These are phyloP conservation scores for Lota lota DNA, from an alignment of 2,113 vertebrate genomes.

Conservation along the genomic window DNA sequence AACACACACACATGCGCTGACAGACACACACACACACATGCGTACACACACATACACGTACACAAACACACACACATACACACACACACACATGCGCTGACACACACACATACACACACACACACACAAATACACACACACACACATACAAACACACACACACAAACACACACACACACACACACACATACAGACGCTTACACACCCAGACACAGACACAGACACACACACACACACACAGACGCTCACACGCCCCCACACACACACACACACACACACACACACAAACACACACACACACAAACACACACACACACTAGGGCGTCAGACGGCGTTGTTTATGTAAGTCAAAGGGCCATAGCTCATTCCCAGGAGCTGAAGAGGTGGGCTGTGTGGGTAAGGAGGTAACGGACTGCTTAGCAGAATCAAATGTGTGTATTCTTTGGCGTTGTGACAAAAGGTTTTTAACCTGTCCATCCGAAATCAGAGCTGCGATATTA, in stretches of 20 bases:
- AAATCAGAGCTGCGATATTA: too few species aligned
- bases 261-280: constrained; percentile 22
- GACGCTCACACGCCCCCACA: too few species aligned
- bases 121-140: constrained; percentile 18
- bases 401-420: too few species aligned
- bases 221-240: constrained; percentile 32
- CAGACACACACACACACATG: background rate
- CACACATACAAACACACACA: constrained; percentile 22
- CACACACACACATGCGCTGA: background rate
- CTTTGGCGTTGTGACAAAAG: background rate
- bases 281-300: background rate
- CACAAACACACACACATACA: background rate
- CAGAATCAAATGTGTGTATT: constrained; percentile 27
- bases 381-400: too few species aligned
- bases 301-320: background rate
- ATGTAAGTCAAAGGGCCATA: constrained; percentile 44
- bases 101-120: constrained; percentile 14
- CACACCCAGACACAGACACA: too few species aligned
- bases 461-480: too few species aligned
- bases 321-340: constrained; percentile 31
- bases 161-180: background rate
- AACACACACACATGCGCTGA: constrained; percentile 24
- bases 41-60: constrained; percentile 25
- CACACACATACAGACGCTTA: background rate
- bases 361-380: constrained; percentile 35